phyloP scores from a whole-genome alignment of 2,797 vertebrate species.

The Nasua narica region DNA sequence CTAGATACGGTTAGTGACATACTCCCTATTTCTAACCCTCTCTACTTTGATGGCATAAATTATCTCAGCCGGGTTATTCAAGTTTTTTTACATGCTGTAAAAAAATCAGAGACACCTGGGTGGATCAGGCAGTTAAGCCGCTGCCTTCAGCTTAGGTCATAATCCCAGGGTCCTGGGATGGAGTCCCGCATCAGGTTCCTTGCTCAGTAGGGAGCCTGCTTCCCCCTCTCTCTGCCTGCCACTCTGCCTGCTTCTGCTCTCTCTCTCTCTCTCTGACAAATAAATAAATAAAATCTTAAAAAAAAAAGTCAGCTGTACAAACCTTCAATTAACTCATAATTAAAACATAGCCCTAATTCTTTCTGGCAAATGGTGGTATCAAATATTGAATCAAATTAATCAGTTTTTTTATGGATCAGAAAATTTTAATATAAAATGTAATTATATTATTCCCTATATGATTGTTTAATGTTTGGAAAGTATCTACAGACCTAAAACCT shows the following conservation, averaged over 20 bases:
- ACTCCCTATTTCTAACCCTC: background rate
- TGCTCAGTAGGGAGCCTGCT: too few species aligned
- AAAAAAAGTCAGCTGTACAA: background rate
- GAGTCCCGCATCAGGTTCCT: too few species aligned
- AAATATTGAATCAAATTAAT: background rate
- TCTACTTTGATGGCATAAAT: background rate
- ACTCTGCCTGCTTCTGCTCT: too few species aligned
- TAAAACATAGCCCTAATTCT: background rate
- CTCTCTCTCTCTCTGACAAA: too few species aligned
- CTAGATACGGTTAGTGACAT: background rate
- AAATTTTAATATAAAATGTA: background rate
- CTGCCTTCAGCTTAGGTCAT: too few species aligned
- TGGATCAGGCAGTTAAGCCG: too few species aligned
- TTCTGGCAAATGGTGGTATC: background rate
- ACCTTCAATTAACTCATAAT: background rate
- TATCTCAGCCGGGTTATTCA: background rate
- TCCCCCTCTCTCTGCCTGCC: too few species aligned
- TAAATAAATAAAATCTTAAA: too few species aligned
- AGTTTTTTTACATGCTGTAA: background rate
- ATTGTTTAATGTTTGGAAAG: background rate
- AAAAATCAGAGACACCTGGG: background rate
- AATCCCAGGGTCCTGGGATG: too few species aligned
- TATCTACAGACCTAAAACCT: background rate
- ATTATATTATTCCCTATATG: background rate
- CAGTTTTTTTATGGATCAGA: background rate